phyloP scores from a whole-genome alignment of 2,113 vertebrate genomes.

The Scomber japonicus region DNA sequence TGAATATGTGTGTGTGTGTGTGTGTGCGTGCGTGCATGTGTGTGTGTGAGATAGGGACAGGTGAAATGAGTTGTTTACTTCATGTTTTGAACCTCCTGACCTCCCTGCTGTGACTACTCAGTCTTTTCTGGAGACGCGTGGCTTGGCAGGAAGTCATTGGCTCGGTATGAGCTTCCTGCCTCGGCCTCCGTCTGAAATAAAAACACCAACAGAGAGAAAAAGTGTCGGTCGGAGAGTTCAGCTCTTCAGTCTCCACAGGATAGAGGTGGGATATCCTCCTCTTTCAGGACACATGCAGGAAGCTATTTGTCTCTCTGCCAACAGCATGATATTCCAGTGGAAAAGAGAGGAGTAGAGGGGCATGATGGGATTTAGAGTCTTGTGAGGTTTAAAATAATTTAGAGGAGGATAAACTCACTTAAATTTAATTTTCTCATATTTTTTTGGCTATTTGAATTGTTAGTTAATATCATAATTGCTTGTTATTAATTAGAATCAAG shows the following conservation, averaged over 20 bases:
- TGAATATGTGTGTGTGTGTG: neutral
- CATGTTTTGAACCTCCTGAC: constrained; percentile 30
- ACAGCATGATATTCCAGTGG: neutral
- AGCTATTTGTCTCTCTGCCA: constrained; percentile 47
- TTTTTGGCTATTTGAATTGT: too few species aligned
- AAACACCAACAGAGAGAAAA: constrained; percentile 27
- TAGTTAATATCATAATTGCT: too few species aligned
- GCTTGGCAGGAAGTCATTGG: constrained; percentile 91
- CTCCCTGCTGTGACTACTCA: constrained; percentile 22
- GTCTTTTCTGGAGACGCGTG: constrained; percentile 74
- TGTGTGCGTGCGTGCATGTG: neutral
- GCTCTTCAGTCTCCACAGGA: constrained; percentile 33
- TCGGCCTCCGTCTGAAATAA: constrained; percentile 71
- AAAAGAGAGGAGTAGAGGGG: neutral
- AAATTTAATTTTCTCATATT: too few species aligned
- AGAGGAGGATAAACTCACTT: too few species aligned
- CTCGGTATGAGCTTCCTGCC: constrained; percentile 90
- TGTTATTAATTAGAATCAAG: too few species aligned
- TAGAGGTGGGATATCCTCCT: constrained; percentile 47
- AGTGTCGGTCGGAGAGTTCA: constrained; percentile 28
- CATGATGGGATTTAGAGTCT: constrained; percentile 7
- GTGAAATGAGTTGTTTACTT: constrained; percentile 19
- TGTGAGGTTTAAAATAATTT: too few species aligned
- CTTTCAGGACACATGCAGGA: constrained; percentile 23
- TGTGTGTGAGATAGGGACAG: constrained; percentile 1